Evolutionary conservation across 2,888 invertebrate species (phyloP).

Genomic region (Acrocera orbiculus): DNA sequence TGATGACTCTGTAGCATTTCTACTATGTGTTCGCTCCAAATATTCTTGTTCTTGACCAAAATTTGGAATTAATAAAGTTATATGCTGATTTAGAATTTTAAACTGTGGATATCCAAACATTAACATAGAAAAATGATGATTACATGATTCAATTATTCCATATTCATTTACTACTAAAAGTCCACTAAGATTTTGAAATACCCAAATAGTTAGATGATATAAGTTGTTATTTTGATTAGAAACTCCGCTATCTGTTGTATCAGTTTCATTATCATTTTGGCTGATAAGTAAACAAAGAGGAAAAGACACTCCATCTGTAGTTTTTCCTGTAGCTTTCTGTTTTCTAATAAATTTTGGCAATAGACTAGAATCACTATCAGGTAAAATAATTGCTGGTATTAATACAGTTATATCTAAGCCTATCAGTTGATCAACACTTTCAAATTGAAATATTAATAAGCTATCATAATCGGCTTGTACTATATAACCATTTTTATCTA

Average conservation of each 20-base stretch:
- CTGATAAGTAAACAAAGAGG: conserved; percentile 40
- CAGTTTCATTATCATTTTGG: conserved; percentile 13
- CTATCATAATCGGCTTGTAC: conserved; percentile 28
- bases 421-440: conserved; percentile 33
- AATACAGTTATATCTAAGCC: conserved; percentile 35
- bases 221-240: conserved; percentile 7
- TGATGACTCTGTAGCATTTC: conserved; percentile 38
- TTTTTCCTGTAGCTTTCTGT: conserved; percentile 47
- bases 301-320: conserved; percentile 42
- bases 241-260: not conserved
- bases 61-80: conserved; percentile 40
- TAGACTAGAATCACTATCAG: conserved; percentile 26
- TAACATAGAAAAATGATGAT: conserved; percentile 46
- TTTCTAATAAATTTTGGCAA: conserved; percentile 34
- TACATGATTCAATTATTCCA: conserved; percentile 45
- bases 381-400: conserved; percentile 36
- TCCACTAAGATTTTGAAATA: conserved; percentile 46
- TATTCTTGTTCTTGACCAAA: conserved; percentile 41
- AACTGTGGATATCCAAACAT: conserved; percentile 44
- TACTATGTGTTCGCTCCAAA: conserved; percentile 31
- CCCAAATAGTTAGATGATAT: conserved; percentile 28
- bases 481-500: conserved; percentile 19
- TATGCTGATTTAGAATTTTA: conserved; percentile 39
- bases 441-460: conserved; percentile 37
- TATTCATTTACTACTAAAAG: conserved; percentile 42